Conservation (phyloP, 2,888 invertebrate genomes). For the Perizoma affinitatum region DNA sequence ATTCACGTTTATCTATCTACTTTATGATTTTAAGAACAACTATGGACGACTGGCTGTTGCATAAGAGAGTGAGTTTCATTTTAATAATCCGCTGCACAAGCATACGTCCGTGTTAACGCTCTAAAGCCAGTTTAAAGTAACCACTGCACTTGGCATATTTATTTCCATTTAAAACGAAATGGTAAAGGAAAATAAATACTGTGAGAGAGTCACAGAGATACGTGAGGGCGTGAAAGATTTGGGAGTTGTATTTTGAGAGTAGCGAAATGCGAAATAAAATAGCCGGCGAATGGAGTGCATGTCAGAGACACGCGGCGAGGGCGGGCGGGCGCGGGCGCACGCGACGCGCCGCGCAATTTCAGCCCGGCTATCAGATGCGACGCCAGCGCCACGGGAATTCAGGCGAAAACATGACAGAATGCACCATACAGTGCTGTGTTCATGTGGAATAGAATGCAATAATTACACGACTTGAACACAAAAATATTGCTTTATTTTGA, state of each 20-base stretch:
- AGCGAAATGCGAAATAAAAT: conserved; percentile 67
- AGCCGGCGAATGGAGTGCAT: conserved; percentile 65
- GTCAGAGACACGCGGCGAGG: conserved; percentile 67
- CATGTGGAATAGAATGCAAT: conserved; percentile 26
- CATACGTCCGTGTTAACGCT: conserved; percentile 19
- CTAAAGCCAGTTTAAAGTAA: conserved; percentile 19
- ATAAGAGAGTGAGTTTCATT: conserved; percentile 4
- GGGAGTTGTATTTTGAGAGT: conserved; percentile 51
- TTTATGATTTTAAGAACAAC: too few species aligned
- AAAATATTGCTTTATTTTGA: conserved; percentile 11
- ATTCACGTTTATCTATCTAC: too few species aligned
- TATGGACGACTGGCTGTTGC: conserved; percentile 1
- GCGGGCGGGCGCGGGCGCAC: conserved; percentile 60
- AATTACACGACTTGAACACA: conserved; percentile 24
- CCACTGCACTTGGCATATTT: conserved; percentile 33
- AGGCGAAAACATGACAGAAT: conserved; percentile 54
- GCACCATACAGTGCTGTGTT: conserved; percentile 35
- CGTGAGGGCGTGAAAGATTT: conserved; percentile 53
- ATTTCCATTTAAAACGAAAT: conserved; percentile 37
- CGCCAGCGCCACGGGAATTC: conserved; percentile 62
- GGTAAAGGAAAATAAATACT: conserved; percentile 39
- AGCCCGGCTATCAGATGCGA: conserved; percentile 75
- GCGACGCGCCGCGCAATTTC: conserved; percentile 78
- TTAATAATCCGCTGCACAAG: conserved; percentile 13
- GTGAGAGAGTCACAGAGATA: conserved; percentile 25